Base-by-base conservation (phyloP, 2,888 invertebrate genomes). In the Limnephilus rhombicus region DNA sequence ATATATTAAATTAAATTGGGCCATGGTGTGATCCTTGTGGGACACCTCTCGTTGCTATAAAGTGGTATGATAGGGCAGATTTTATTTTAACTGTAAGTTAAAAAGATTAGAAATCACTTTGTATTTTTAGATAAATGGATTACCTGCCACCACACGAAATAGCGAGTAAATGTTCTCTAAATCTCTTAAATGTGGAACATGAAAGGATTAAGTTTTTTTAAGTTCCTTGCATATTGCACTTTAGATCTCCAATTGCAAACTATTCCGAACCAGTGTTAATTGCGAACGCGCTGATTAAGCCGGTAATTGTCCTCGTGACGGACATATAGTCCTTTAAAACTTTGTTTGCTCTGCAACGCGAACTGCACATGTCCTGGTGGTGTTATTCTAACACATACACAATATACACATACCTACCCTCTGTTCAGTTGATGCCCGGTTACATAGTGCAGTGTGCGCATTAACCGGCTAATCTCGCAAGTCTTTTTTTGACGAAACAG, bases 261-360 rank as follows among this genome's bases (percentile, higher is more conserved):
- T 68, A 68, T 18, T 24, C 24, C 68, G 68, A 68, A 68, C 68
- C 24, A n/a, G 9, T 9, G 68, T 68, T 68, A 68, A 68, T 68
- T n/a, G 9, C 68, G 1, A 68, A 68, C 68, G 68, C 68, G 68
- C 68, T 68, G 68, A 68, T 68, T 68, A 68, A 68, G 68, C 68
- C 68, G 68, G 68, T 68, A 68, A 68, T 68, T 68, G 68, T 68
- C 68, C 68, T 68, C 68, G 68, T 68, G 68, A 68, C 68, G n/a
- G 68, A 68, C 68, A 68, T 24, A 24, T 68, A 68, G 68, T 24
- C 68, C 68, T 53, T 53, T 18, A 53, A 53, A 53, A 53, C 53
- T 53, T 68, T 68, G 68, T 68, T 68, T 68, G 68, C 68, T 68
- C 0, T 68, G 24, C 68, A 24, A 24, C 68, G n/a, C 24, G 15